A percentile compares a stretch with the other conserved stretches of the same genome.
These are phyloP conservation scores for Paralichthys olivaceus DNA, from an alignment of 2,113 vertebrate species.

Conservation along the genomic window DNA sequence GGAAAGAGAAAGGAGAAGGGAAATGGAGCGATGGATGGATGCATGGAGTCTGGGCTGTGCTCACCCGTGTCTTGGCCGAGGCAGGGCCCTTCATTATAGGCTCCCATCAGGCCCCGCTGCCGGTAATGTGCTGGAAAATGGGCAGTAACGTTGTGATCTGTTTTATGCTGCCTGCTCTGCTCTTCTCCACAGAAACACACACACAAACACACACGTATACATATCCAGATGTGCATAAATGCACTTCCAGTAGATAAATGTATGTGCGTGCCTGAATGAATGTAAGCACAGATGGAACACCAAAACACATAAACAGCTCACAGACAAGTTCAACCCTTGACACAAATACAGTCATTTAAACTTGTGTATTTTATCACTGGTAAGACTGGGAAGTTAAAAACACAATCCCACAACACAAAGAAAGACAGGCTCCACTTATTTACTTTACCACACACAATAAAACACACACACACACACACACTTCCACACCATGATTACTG, in stretches of 20 bases:
- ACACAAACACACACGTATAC: conserved; percentile 8
- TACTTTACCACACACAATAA: background rate
- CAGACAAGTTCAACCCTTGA: background rate
- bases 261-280: conserved; percentile 13
- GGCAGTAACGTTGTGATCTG: conserved; percentile 70
- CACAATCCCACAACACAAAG: background rate
- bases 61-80: conserved; percentile 73
- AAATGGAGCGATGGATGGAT: conserved; percentile 65
- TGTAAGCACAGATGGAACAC: background rate
- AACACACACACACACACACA: background rate
- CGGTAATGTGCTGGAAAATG: conserved; percentile 80
- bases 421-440: background rate
- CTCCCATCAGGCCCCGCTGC: conserved; percentile 73
- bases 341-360: conserved; percentile 16
- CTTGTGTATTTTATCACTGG: background rate
- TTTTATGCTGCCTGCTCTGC: conserved; percentile 67
- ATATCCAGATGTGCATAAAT: background rate
- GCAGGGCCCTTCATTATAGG: conserved; percentile 70
- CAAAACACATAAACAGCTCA: conserved; percentile 9
- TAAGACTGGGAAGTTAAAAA: conserved; percentile 12
- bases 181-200: conserved; percentile 41
- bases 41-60: conserved; percentile 57
- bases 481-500: conserved; percentile 6
- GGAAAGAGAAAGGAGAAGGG: background rate
- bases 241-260: conserved; percentile 3